Evolutionary conservation across 2,888 invertebrate species (phyloP), one percentile per base, ranked within the genome.

Genomic region (Reticulitermes lucifugus): DNA sequence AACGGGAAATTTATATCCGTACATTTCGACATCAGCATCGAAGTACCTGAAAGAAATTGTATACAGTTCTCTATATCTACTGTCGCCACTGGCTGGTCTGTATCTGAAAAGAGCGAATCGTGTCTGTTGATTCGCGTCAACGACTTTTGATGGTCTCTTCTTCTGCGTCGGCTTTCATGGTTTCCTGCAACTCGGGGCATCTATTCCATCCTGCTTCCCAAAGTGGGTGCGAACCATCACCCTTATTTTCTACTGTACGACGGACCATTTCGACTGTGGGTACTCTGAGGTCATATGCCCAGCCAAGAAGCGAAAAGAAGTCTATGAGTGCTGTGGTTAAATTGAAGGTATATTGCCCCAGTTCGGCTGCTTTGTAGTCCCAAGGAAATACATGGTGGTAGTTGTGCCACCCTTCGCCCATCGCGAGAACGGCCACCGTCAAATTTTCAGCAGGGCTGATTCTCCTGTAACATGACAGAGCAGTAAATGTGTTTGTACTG

Each of bases 251-350:
- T 0, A 93, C 91, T 21, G 94, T 92, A 35, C 91, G 90, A 84
- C 90, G 88, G 2, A 94, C 90, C 3, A 94, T 89, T 0, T 93
- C 91, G 18, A 92, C 91, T 0, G 95, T 93, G 0, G 95, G 94
- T 84, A 92, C 90, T 89, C 95, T 95, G 88, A 96, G 90, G 89
- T 97, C 96, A 90, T 96, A 96, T 0, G 95, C 97, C 94, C 95
- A 96, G 77, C 98, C 98, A 46, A 96, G 91, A 88, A 91, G 92
- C 0, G 95, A 93, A 90, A 95, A 96, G 18, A 93, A 89, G 89
- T 97, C 95, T 83, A 97, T 92, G 82, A 95, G 90, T 70, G 93
- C 89, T 0, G 96, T 95, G 1, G 97, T 96, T 0, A 93, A 83
- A 89, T 97, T 97, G n/a, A 94, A 89, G 22, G 92, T 90, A 83